These are phyloP conservation scores for Oxystoma pomonae DNA, from an alignment of 2,888 invertebrate genomes.

Conservation along the genomic window DNA sequence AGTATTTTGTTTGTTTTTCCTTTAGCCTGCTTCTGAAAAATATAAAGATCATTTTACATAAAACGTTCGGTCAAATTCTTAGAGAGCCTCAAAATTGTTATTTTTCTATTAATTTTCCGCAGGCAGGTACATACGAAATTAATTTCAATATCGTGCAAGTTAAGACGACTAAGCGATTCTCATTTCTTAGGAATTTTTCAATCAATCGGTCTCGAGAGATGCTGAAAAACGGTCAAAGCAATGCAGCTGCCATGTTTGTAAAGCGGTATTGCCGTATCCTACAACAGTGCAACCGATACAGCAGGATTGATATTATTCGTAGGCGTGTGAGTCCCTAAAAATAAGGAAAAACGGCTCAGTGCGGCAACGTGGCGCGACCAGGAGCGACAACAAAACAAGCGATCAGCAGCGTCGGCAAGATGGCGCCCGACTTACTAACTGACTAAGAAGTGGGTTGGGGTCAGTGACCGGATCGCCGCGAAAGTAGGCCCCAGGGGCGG, in stretches of 20 bases:
- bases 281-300: too few relatives aligned
- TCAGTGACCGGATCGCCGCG: constrained; percentile 40
- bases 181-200: constrained; percentile 1
- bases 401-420: constrained; percentile 17
- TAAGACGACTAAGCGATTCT: too few relatives aligned
- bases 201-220: not conserved
- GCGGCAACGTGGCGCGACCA: not conserved
- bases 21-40: constrained; percentile 8
- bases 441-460: constrained; percentile 45
- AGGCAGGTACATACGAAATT: too few relatives aligned
- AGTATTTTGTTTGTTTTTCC: constrained; percentile 7
- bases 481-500: constrained; percentile 35
- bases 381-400: not conserved
- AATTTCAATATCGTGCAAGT: too few relatives aligned
- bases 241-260: not conserved
- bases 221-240: constrained; percentile 3
- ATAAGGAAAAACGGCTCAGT: not conserved
- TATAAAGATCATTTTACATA: too few relatives aligned
- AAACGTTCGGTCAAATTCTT: too few relatives aligned
- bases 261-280: not conserved
- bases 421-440: constrained; percentile 44
- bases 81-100: too few relatives aligned
- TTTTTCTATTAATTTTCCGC: too few relatives aligned
- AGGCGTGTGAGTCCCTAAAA: too few relatives aligned
- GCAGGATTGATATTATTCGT: too few relatives aligned